phyloP scores from a whole-genome alignment of 2,113 vertebrate genomes.

The Sinocyclocheilus rhinocerous region DNA sequence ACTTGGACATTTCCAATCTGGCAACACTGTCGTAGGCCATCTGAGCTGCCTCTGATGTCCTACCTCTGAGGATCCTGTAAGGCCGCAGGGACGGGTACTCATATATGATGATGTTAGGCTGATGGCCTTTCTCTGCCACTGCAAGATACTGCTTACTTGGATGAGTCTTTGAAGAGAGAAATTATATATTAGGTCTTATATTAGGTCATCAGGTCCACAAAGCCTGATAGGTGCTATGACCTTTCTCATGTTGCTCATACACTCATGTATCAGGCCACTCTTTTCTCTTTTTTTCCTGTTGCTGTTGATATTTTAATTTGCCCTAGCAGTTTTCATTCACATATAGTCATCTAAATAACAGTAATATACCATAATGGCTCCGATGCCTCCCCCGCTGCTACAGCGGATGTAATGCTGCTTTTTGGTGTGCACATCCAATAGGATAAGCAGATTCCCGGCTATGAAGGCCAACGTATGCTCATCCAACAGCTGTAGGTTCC shows the following conservation, averaged over 20 bases:
- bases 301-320: not conserved
- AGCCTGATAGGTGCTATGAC: constrained; percentile 49
- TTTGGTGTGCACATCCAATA: constrained; percentile 79
- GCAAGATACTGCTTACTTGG: constrained; percentile 81
- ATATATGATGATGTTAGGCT: constrained; percentile 87
- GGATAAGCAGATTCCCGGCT: constrained; percentile 86
- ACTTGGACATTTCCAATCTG: not conserved
- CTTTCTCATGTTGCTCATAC: not conserved
- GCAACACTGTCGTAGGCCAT: not conserved
- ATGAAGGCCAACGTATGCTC: constrained; percentile 78
- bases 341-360: constrained; percentile 70
- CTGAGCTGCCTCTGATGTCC: not conserved
- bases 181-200: constrained; percentile 33
- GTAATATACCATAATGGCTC: constrained; percentile 79
- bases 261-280: not conserved
- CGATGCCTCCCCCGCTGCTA: constrained; percentile 84
- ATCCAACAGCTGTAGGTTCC: constrained; percentile 86
- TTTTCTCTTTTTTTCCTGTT: constrained; percentile 22
- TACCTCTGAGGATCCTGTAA: constrained; percentile 86
- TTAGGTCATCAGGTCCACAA: not conserved
- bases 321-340: not conserved
- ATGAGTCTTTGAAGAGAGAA: constrained; percentile 78
- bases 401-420: constrained; percentile 84
- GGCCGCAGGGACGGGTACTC: constrained; percentile 83
- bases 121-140: constrained; percentile 88